phyloP scores from a whole-genome alignment of 1,140 invertebrate genomes.

The Bombus turneri region DNA sequence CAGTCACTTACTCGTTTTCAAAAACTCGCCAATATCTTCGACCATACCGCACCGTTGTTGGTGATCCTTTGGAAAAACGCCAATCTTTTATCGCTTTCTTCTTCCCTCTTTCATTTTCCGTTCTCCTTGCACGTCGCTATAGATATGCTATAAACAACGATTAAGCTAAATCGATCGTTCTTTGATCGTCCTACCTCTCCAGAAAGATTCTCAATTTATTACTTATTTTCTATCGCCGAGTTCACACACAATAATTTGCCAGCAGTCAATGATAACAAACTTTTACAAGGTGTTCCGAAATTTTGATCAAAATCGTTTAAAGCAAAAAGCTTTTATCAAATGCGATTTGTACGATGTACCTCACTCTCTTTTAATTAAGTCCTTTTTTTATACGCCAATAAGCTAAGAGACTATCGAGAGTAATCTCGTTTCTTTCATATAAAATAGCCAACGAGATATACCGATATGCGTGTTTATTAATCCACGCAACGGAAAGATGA shows the following conservation, averaged over 20 bases:
- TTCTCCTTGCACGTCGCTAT: neutral
- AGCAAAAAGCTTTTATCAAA: neutral
- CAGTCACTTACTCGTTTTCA: neutral
- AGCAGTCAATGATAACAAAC: neutral
- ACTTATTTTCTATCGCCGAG: neutral
- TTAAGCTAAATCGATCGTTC: slow-evolving; percentile 1
- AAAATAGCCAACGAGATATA: too few relatives aligned
- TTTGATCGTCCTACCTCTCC: neutral
- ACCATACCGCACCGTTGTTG: slow-evolving; percentile 27
- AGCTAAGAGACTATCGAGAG: too few relatives aligned
- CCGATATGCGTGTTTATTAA: neutral
- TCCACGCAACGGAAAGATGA: neutral
- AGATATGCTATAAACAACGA: neutral
- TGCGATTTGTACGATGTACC: neutral
- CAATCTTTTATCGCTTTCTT: neutral
- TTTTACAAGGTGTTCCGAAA: neutral
- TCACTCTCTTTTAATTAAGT: neutral
- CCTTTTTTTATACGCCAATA: too few relatives aligned
- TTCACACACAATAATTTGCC: neutral
- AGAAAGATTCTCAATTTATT: neutral
- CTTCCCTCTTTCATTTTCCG: neutral
- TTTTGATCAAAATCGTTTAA: neutral
- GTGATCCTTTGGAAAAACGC: slow-evolving; percentile 35
- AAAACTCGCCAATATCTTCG: slow-evolving; percentile 39
- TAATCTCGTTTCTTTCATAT: too few relatives aligned